Base-by-base conservation (phyloP, 2,797 vertebrate species). In the Darevskia nairensis region DNA sequence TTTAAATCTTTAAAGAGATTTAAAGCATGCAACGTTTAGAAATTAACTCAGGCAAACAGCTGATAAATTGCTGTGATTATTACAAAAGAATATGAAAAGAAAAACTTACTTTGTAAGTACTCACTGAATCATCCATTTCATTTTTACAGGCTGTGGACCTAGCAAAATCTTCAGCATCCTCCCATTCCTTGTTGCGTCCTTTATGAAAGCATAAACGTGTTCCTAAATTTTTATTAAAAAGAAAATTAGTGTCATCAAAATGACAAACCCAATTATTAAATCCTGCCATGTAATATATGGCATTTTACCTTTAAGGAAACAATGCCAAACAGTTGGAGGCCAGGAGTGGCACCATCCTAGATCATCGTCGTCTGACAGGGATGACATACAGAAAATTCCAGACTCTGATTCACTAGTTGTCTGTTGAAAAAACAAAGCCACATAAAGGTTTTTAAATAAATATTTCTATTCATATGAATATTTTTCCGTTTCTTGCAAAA, bases 261-360 rank as follows among this genome's bases (percentile, higher is more conserved):
- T 86, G 29, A 55, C 3, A 90, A 80, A 75, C 35, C 3, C 80
- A 85, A 71, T 50, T 84, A 2, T 86, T 69, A 64, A 64, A 19
- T 35, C 39, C 32, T 82, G 68, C 39, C 74, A 8, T 5, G 39
- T 21, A 0, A 61, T 3, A 80, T 9, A 55, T 2, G 4, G 6
- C 86, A 82, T 80, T 91, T 95, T 97, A 99, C 99, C 99, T 98
- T 99, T 99, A 80, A 99, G 96, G 95, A 99, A 99, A 96, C 99
- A 99, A 94, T 99, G 98, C 99, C 99, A 99, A 91, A 98, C 97
- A 78, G 99, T 99, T 90, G 98, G 97, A 81, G 99, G 99, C 99
- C 99, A 99, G 86, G 98, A 98, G 94, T 99, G 99, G 95, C 98
- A 99, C 99, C 99, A 99, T 89, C 98, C 99, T 97, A 99, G 97